Evolutionary conservation across 2,888 invertebrate genomes (phyloP), one percentile per base, ranked within the genome.

Genomic region (Hemaris fuciformis): DNA sequence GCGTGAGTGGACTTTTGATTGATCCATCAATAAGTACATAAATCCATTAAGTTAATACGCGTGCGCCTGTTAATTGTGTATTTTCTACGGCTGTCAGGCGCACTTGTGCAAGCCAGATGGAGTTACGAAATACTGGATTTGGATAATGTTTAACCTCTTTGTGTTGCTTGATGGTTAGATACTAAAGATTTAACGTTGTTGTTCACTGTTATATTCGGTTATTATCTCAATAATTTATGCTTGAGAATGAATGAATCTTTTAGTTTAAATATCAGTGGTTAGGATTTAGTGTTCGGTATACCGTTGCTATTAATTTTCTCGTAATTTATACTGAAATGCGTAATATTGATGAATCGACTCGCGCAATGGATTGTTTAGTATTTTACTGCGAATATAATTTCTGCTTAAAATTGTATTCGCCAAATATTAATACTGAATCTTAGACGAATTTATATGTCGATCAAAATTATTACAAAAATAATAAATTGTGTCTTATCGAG

Each of bases 21-120:
- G 91, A 91, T 90, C 85, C 85, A 84, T 90, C 90, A 91, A 90
- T 91, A 90, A 86, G 87, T 88, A 87, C 85, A 87, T 88, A 88
- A 89, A 90, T 90, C 91, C 88, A 91, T 91, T 90, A 89, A 86
- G 83, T 78, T 80, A 82, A 84, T 88, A 85, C 87, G 83, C 79
- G 77, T 83, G 77, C 74, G 79, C 65, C 77, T 81, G 88, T 88
- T 89, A 88, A 89, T 89, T 89, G 88, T 89, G 82, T 77, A 77
- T 86, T 85, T 84, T 87, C 88, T 87, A 80, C 85, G 81, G 85
- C 84, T 86, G 87, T 87, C 86, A 75, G 72, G 13, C 53, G 41
- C 27, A 10, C 43, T 61, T 57, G 61, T 57, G 57, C 57, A 57
- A 45, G 45, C 15, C 27, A n/a, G 27, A 56, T 27, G n/a, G n/a